phyloP scores from a whole-genome alignment of 35 echinoderm and acorn worm genomes.

The Ophioderma brevispina region DNA sequence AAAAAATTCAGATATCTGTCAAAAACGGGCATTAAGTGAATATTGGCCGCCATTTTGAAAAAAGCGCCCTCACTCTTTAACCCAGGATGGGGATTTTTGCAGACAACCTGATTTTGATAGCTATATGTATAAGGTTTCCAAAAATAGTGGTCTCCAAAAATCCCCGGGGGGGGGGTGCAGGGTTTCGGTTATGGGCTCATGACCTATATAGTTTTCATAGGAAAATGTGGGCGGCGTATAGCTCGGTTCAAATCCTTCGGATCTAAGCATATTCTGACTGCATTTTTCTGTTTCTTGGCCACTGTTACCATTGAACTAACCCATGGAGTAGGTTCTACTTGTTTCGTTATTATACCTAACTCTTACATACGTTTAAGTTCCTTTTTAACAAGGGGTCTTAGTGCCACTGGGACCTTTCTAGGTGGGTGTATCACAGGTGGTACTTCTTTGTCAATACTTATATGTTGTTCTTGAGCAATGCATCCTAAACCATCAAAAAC shows the following conservation, averaged over 20 bases:
- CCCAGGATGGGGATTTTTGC: no score
- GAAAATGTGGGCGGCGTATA: slow-evolving; percentile 49
- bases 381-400: slow-evolving; percentile 21
- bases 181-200: no score
- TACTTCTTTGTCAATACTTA: background rate
- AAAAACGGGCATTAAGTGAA: no score
- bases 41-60: no score
- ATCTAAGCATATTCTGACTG: slow-evolving; percentile 46
- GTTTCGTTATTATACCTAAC: slow-evolving; percentile 38
- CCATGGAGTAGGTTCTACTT: slow-evolving; percentile 42
- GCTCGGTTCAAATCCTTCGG: slow-evolving; percentile 49
- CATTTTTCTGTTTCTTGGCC: slow-evolving; percentile 31
- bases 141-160: no score
- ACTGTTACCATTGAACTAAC: slow-evolving; percentile 45
- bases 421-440: slow-evolving; percentile 59
- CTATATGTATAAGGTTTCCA: no score
- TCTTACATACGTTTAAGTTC: slow-evolving; percentile 58
- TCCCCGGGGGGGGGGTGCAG: no score
- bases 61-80: no score
- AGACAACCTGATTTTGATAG: no score
- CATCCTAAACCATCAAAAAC: slow-evolving; percentile 48
- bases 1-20: no score
- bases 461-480: slow-evolving; percentile 12
- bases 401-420: slow-evolving; percentile 52
- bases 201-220: no score